Base-by-base conservation (phyloP, 1,140 invertebrate genomes). In the Phortica variegata region DNA sequence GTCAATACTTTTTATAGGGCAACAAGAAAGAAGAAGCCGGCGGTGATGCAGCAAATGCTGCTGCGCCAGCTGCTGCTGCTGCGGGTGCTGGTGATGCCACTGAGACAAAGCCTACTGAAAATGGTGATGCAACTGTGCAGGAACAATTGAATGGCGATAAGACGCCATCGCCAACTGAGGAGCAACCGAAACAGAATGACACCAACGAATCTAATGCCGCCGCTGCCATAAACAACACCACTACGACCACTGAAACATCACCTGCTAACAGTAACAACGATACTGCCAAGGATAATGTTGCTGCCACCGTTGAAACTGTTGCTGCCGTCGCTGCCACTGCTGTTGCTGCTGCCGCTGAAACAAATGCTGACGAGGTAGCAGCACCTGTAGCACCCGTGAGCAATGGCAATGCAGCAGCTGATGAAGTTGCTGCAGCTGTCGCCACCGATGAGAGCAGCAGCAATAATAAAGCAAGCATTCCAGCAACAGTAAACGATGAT, bases 241-340 rank as follows among this genome's bases (percentile, higher is more conserved):
- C 38, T 33, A 20, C 39, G 12, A 52, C 50, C 23, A 47, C 43
- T 43, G 60, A 61, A 20, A 48, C 60, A 33, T 38, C 33, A 36
- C n/a, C 41, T 15, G 16, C 43, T 20, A 18, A 8, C 18, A 74
- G 74, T 12, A 80, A 79, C 50, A 78, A 78, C 23, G 79, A 80
- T 52, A 72, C 75, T 32, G 79, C 79, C 59, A 81, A 79, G 66
- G 73, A 80, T 47, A 77, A 78, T 4, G 79, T 79, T 55, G 79
- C 80, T 76, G 78, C 80, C 62, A 70, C 18, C 32, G 19, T 23
- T 43, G 38, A 40, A 40, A 17, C 38, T 21, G 38, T 16, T 29
- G 40, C 39, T 26, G 37, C 39, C 13, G 29, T 38, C 18, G 43
- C 54, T 32, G 51, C 61, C 8, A 32, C 17, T 15, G 19, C 36